phyloP scores from a whole-genome alignment of 2,888 invertebrate genomes.

The Ptycholaimellus sp. region DNA sequence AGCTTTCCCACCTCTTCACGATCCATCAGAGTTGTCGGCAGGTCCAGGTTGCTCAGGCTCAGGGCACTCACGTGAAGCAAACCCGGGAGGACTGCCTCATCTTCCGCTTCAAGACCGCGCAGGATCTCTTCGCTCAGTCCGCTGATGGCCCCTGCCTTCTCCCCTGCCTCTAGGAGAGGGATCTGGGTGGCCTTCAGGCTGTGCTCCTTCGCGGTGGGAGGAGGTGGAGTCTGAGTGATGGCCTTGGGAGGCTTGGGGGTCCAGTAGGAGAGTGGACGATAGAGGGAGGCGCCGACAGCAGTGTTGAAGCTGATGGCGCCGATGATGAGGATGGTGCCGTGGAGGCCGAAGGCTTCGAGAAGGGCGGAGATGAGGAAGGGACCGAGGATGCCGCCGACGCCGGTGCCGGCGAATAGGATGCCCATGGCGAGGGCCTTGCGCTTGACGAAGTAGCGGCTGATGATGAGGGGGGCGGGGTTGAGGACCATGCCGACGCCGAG shows the following conservation, averaged over 20 bases:
- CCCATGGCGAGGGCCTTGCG: conserved; percentile 4
- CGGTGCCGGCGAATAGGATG: conserved; percentile 2
- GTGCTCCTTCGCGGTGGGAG: too few relatives aligned
- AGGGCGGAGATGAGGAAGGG: background rate
- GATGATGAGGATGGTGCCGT: conserved; percentile 1
- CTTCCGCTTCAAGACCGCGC: too few relatives aligned
- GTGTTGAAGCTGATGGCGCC: conserved; percentile 2
- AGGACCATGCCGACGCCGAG: conserved; percentile 1
- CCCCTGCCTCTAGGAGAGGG: too few relatives aligned
- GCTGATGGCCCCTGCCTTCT: too few relatives aligned
- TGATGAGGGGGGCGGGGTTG: conserved; percentile 2
- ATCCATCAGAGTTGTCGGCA: background rate
- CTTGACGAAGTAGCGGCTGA: conserved; percentile 5
- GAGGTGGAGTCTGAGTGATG: too few relatives aligned
- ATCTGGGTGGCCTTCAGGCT: too few relatives aligned
- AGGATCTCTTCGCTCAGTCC: too few relatives aligned
- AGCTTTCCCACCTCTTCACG: background rate
- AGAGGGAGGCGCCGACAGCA: conserved; percentile 1
- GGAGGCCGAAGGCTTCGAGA: background rate
- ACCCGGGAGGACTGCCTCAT: too few relatives aligned
- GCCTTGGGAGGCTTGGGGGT: background rate
- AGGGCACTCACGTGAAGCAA: background rate
- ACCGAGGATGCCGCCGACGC: conserved; percentile 2
- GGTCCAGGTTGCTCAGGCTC: background rate
- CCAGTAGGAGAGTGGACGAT: conserved; percentile 3